Evolutionary conservation across 2,888 invertebrate species (phyloP), one percentile per base, ranked within the genome.

Genomic region (Drosophila histrio): DNA sequence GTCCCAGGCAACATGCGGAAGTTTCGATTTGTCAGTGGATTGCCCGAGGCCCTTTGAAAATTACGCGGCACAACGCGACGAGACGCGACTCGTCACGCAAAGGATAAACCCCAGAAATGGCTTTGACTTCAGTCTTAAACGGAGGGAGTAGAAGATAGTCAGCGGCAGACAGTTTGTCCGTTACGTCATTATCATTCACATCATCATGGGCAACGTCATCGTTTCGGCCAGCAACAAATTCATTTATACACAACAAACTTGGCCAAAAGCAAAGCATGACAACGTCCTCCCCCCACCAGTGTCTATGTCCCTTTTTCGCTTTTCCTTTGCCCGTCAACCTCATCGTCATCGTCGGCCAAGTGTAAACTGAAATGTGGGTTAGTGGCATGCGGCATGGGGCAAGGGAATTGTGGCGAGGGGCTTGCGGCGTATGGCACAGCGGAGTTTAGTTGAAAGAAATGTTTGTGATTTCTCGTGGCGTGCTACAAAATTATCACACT

Each of bases 1-100:
- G 34, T 52, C 36, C 38, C 72, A 39, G 49, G 57, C 74, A 69
- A 77, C 77, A 73, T 67, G 81, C 88, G 88, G 83, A 82, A 82
- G 82, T 82, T 82, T 85, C 88, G 82, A 82, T 82, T 87, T 82
- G 88, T 87, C 88, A 67, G 79, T 65, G 75, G 63, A 63, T 52
- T 43, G 68, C 83, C 75, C 44, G 53, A 65, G 79, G 83, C 54
- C 66, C 50, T 66, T 68, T 60, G 53, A 67, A 70, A 87, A 81
- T 73, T 71, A 70, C 68, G 73, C 84, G 69, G 63, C 50, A 66
- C 36, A 26, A 69, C 61, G 69, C 83, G 68, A 66, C 9, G 41
- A 13, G 41, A 43, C 13, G 26, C 21, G 52, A 19, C 52, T 68
- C 68, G 41, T 44, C 61, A 44, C 57, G 57, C 69, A 65, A 79